Percentiles rank a stretch among this genome's conserved stretches.
These are phyloP conservation scores for Polyploca ridens DNA, from an alignment of 2,888 invertebrate species.

Conservation along the genomic window DNA sequence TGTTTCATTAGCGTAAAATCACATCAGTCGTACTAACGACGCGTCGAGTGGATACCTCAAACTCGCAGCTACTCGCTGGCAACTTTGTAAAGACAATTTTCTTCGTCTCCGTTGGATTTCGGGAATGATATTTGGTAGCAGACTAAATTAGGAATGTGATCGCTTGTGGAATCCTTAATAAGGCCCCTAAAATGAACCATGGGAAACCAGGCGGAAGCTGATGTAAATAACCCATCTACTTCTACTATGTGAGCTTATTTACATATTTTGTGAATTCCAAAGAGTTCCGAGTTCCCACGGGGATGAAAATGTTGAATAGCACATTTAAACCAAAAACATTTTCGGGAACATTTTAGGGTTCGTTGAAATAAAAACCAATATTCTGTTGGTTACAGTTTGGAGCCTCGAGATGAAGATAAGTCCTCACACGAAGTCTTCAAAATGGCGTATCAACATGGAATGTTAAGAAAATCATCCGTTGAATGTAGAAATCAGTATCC, in stretches of 20 bases:
- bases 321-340: not conserved
- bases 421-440: constrained; percentile 53
- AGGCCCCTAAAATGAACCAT: constrained; percentile 1
- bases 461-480: constrained; percentile 27
- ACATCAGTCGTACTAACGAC: not conserved
- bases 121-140: constrained; percentile 2
- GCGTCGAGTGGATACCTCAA: constrained; percentile 1
- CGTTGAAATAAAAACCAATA: constrained; percentile 11
- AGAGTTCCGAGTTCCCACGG: not conserved
- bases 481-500: constrained; percentile 52
- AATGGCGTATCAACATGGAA: constrained; percentile 55
- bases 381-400: constrained; percentile 51
- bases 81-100: constrained; percentile 8
- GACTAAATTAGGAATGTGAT: constrained; percentile 8
- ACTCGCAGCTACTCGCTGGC: not conserved
- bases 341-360: not conserved
- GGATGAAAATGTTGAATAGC: too few species aligned
- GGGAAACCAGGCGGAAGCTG: not conserved
- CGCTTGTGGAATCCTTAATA: constrained; percentile 7
- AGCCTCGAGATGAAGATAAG: constrained; percentile 53
- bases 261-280: constrained; percentile 1
- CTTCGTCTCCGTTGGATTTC: not conserved
- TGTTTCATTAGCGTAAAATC: constrained; percentile 3
- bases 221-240: constrained; percentile 3
- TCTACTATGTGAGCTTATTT: not conserved